These are phyloP conservation scores for Microctenopoma steveboyesi DNA, from an alignment of 2,797 vertebrate species.

Conservation along the genomic window DNA sequence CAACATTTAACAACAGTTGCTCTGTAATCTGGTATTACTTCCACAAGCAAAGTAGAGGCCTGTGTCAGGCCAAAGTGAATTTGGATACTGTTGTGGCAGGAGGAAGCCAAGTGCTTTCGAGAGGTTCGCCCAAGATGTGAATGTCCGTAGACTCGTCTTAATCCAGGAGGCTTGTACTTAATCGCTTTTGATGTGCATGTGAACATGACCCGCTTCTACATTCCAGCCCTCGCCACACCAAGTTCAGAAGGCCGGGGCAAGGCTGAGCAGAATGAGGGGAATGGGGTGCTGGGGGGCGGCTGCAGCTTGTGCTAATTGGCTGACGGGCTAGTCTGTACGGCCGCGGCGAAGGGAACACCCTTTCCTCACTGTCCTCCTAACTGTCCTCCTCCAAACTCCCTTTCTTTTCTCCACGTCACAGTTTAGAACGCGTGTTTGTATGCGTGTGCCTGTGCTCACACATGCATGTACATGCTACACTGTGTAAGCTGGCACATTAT, in stretches of 20 bases:
- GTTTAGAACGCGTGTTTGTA: conserved; percentile 7
- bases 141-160: conserved; percentile 76
- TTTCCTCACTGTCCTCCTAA: conserved; percentile 51
- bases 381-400: conserved; percentile 48
- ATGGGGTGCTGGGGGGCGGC: conserved; percentile 30
- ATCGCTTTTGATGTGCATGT: conserved; percentile 82
- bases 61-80: conserved; percentile 77
- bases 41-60: conserved; percentile 82
- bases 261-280: conserved; percentile 30
- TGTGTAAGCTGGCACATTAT: conserved; percentile 76
- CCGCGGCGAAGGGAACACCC: conserved; percentile 67
- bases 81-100: conserved; percentile 79
- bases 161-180: conserved; percentile 76
- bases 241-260: conserved; percentile 67
- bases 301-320: conserved; percentile 66
- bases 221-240: conserved; percentile 67
- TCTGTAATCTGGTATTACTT: conserved; percentile 89
- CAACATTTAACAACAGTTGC: conserved; percentile 88
- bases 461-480: conserved; percentile 56
- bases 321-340: conserved; percentile 66
- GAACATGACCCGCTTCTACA: conserved; percentile 74
- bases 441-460: conserved; percentile 38
- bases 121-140: conserved; percentile 78
- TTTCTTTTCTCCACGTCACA: conserved; percentile 26
- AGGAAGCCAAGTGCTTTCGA: conserved; percentile 76